phyloP scores from a whole-genome alignment of 2,797 vertebrate species.

The Takifugu ocellatus region DNA sequence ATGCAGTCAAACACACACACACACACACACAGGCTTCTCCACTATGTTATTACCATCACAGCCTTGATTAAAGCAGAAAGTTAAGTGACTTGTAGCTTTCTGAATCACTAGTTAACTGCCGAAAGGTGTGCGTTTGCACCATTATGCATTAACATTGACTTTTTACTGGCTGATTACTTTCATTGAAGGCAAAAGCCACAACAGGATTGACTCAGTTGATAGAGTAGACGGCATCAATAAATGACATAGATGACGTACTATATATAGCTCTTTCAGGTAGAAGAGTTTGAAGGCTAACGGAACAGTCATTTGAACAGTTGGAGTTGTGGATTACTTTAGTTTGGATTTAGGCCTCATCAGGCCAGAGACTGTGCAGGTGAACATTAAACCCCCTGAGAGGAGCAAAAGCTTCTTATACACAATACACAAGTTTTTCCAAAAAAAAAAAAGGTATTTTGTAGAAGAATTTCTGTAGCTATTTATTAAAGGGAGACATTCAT shows the following conservation, averaged over 20 bases:
- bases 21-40: conserved; percentile 27
- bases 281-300: no score
- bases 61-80: conserved; percentile 59
- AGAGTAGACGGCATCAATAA: background rate
- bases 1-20: conserved; percentile 25
- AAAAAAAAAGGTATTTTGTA: background rate
- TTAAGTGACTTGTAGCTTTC: conserved; percentile 52
- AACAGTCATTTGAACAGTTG: background rate
- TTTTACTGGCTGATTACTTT: background rate
- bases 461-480: background rate
- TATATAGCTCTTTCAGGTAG: no score
- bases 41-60: conserved; percentile 42
- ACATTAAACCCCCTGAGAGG: background rate
- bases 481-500: background rate
- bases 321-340: background rate
- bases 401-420: background rate
- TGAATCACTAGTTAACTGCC: conserved; percentile 46
- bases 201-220: background rate
- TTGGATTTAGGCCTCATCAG: no score
- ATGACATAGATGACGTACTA: background rate
- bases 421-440: background rate
- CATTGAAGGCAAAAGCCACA: background rate
- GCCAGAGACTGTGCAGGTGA: background rate
- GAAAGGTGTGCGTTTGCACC: conserved; percentile 10
- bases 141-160: background rate